These are phyloP conservation scores for Heliconius hermathena DNA, from an alignment of 1,140 invertebrate species.

Conservation along the genomic window DNA sequence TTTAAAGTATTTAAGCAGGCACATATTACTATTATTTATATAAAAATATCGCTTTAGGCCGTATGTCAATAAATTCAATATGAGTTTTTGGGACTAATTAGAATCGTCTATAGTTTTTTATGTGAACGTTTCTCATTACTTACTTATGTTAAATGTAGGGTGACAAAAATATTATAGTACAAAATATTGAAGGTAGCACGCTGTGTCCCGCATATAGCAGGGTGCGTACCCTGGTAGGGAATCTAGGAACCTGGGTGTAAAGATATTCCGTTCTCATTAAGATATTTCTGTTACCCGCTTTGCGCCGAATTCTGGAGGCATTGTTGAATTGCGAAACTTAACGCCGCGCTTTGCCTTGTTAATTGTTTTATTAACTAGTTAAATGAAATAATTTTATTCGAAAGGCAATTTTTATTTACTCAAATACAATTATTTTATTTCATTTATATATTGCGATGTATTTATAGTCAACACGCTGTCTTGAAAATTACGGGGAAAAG, in stretches of 20 bases:
- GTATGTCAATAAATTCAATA: neutral
- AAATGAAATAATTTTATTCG: too few relatives aligned
- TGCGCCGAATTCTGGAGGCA: too few relatives aligned
- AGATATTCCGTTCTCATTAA: neutral
- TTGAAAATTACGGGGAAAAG: too few relatives aligned
- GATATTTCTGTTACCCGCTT: too few relatives aligned
- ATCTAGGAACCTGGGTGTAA: neutral
- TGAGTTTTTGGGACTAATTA: neutral
- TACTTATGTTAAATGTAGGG: neutral
- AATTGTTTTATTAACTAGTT: too few relatives aligned
- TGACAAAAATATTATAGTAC: neutral
- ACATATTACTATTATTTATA: neutral
- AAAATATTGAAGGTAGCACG: neutral
- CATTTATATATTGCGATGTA: too few relatives aligned
- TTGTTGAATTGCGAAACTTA: too few relatives aligned
- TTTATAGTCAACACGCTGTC: too few relatives aligned
- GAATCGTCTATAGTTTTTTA: neutral
- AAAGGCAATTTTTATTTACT: too few relatives aligned
- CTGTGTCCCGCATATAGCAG: neutral
- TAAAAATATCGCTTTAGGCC: neutral
- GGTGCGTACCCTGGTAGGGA: neutral
- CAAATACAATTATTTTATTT: too few relatives aligned
- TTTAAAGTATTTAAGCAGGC: neutral
- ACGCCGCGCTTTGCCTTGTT: too few relatives aligned
- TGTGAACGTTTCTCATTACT: neutral